These are phyloP conservation scores for Leuciscus idus DNA, from an alignment of 2,113 vertebrate genomes.

Conservation along the genomic window DNA sequence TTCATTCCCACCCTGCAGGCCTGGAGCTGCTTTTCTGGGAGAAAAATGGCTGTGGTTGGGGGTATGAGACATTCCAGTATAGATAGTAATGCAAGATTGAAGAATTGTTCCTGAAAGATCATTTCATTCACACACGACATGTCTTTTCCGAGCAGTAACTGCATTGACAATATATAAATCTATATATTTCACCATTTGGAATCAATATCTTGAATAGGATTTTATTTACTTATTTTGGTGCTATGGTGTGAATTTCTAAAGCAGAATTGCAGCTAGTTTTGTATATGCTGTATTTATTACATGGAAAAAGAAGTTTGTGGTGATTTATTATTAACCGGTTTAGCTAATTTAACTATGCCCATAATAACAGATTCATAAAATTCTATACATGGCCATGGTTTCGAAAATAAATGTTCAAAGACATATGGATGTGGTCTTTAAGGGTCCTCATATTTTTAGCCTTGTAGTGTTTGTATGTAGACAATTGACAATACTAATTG, in stretches of 20 bases:
- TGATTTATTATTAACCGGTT: too few relatives aligned
- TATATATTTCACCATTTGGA: background rate
- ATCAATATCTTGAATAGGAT: background rate
- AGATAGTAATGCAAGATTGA: background rate
- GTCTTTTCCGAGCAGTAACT: background rate
- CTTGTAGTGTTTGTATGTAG: background rate
- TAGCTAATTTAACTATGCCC: background rate
- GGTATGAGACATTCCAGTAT: background rate
- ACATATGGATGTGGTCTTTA: background rate
- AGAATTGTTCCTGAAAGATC: background rate
- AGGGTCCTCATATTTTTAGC: background rate
- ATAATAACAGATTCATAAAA: background rate
- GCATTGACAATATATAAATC: background rate
- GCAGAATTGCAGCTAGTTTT: background rate
- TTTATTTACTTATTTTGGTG: background rate
- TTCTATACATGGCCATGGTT: background rate
- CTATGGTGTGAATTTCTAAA: background rate
- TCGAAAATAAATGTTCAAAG: background rate
- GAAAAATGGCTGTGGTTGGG: constrained; percentile 9
- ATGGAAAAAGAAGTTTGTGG: background rate
- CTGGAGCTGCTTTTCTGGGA: background rate
- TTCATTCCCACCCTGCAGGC: constrained; percentile 23
- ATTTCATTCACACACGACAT: background rate
- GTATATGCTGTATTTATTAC: background rate
- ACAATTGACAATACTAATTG: background rate